phyloP scores from a whole-genome alignment of 1,140 invertebrate genomes.

The Oryzaephilus surinamensis region DNA sequence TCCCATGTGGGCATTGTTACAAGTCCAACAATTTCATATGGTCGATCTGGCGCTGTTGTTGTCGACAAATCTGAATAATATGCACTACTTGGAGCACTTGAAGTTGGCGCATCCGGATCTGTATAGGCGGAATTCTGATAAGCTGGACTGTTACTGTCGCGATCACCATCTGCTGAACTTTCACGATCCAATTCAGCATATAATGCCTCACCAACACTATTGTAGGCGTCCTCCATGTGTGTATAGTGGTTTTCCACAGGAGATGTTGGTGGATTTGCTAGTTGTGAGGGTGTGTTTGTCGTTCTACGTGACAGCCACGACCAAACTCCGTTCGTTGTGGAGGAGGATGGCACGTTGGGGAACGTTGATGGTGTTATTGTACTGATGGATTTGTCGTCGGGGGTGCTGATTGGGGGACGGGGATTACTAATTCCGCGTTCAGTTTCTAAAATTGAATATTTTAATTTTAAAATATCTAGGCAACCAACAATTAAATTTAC shows the following conservation, averaged over 20 bases:
- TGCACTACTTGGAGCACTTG: slow-evolving; percentile 56
- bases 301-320: slow-evolving; percentile 49
- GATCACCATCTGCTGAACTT: slow-evolving; percentile 30
- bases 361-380: slow-evolving; percentile 18
- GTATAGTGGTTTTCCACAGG: slow-evolving; percentile 60
- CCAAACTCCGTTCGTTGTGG: slow-evolving; percentile 47
- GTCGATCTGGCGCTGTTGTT: slow-evolving; percentile 40
- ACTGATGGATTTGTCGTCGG: slow-evolving; percentile 26
- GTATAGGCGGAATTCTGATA: slow-evolving; percentile 61
- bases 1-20: slow-evolving; percentile 36
- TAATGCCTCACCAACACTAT: slow-evolving; percentile 46
- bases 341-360: slow-evolving; percentile 8
- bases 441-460: slow-evolving; percentile 1
- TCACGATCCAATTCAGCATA: slow-evolving; percentile 55
- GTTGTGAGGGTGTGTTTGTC: slow-evolving; percentile 35
- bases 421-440: not conserved
- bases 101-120: slow-evolving; percentile 51
- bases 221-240: slow-evolving; percentile 54
- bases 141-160: slow-evolving; percentile 43
- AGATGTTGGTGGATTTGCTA: slow-evolving; percentile 36
- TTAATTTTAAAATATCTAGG: too few species aligned
- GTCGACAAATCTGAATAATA: slow-evolving; percentile 58
- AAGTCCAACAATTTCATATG: slow-evolving; percentile 46
- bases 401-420: slow-evolving; percentile 25
- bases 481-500: not conserved